These are phyloP conservation scores for Promerops cafer DNA, from an alignment of 2,113 vertebrate species.

Conservation along the genomic window DNA sequence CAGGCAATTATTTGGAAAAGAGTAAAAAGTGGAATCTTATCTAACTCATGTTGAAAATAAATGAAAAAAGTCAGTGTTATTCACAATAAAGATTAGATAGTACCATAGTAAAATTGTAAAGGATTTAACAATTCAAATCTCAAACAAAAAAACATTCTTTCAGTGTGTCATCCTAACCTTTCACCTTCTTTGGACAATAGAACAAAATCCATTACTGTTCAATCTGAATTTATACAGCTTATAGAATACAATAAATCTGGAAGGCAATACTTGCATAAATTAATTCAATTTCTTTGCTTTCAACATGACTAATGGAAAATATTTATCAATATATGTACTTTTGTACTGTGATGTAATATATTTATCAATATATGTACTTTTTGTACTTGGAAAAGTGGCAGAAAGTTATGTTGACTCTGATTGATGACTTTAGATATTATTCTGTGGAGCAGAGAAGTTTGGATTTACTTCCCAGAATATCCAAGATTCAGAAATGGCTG, in stretches of 20 bases:
- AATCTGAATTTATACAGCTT: background rate
- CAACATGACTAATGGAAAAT: background rate
- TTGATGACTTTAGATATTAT: background rate
- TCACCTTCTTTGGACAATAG: background rate
- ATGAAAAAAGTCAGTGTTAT: background rate
- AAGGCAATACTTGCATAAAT: background rate
- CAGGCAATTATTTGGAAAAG: background rate
- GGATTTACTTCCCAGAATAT: background rate
- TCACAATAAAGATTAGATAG: background rate
- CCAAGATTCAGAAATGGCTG: background rate
- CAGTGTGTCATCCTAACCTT: background rate
- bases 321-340: background rate
- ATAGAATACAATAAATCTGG: background rate
- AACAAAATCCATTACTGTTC: background rate
- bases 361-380: too few species aligned
- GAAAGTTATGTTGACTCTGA: background rate
- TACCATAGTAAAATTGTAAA: background rate
- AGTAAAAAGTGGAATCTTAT: background rate
- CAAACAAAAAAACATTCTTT: background rate
- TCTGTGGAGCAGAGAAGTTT: background rate
- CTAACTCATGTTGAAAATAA: background rate
- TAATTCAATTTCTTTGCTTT: background rate
- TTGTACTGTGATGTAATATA: background rate
- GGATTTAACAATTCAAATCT: background rate
- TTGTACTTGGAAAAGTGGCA: background rate